phyloP scores from a whole-genome alignment of 2,888 invertebrate species.

The Ellobium chinense region DNA sequence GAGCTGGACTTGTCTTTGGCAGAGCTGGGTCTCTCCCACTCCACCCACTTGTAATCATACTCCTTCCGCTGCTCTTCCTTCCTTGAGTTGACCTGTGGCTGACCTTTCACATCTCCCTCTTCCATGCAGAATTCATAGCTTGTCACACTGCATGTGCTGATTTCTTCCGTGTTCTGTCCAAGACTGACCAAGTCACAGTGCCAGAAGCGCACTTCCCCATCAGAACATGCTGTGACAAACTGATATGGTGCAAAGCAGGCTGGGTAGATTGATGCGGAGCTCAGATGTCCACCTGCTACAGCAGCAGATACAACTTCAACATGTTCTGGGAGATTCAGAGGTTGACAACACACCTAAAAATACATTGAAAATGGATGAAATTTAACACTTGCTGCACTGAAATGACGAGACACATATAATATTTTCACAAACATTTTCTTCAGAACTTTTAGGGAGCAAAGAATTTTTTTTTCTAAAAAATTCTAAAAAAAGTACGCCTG shows the following conservation, averaged over 20 bases:
- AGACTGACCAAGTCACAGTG: conserved; percentile 67
- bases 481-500: too few species aligned
- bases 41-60: conserved; percentile 86
- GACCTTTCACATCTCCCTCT: conserved; percentile 55
- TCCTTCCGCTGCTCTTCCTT: conserved; percentile 49
- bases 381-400: too few species aligned
- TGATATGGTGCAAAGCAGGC: conserved; percentile 99
- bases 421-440: too few species aligned
- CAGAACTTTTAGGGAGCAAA: too few species aligned
- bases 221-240: conserved; percentile 96
- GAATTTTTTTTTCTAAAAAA: too few species aligned
- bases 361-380: neutral
- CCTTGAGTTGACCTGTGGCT: conserved; percentile 51
- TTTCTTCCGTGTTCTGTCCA: conserved; percentile 20
- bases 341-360: conserved; percentile 90
- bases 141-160: conserved; percentile 49
- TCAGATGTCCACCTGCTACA: conserved; percentile 97
- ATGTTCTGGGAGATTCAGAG: conserved; percentile 91
- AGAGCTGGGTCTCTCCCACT: conserved; percentile 90
- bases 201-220: conserved; percentile 83
- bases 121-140: conserved; percentile 60
- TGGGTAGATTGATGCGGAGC: conserved; percentile 98
- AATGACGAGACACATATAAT: too few species aligned
- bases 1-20: conserved; percentile 83
- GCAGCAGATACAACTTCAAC: conserved; percentile 96